Conservation (phyloP, 2,888 invertebrate genomes). For the Diaprepes abbreviatus region DNA sequence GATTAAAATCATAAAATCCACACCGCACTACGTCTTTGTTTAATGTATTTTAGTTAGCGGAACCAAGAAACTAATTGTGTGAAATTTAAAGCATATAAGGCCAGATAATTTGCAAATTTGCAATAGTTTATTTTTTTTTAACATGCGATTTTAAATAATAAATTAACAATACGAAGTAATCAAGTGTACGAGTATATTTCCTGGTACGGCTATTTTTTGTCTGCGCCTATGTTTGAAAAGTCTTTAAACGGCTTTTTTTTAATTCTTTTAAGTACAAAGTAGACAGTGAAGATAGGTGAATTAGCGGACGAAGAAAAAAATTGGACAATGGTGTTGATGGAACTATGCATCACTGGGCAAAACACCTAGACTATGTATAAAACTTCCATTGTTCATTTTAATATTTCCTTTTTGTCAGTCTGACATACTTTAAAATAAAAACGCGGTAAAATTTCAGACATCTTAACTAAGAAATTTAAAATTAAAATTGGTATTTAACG, state of each 20-base stretch:
- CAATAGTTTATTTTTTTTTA: too few species aligned
- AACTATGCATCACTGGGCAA: constrained; percentile 45
- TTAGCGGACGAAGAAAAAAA: constrained; percentile 41
- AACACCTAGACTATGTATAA: constrained; percentile 41
- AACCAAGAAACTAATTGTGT: too few species aligned
- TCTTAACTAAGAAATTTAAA: constrained; percentile 43
- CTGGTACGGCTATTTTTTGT: too few species aligned
- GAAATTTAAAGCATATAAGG: too few species aligned
- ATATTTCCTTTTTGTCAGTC: constrained; percentile 42
- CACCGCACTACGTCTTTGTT: too few species aligned
- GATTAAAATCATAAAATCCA: too few species aligned
- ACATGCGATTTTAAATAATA: too few species aligned
- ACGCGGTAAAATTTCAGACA: constrained; percentile 36
- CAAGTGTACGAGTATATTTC: too few species aligned
- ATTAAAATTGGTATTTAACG: constrained; percentile 45
- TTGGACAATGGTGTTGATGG: constrained; percentile 49
- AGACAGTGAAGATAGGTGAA: constrained; percentile 29
- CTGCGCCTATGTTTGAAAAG: neutral
- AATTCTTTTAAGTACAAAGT: constrained; percentile 21
- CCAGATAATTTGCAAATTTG: too few species aligned
- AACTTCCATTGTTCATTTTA: constrained; percentile 40
- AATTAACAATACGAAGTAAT: too few species aligned
- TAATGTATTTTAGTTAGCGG: too few species aligned
- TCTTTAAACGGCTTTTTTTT: constrained; percentile 1
- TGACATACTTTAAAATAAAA: constrained; percentile 44